A percentile compares a stretch with the other conserved stretches of the same genome.
Evolutionary conservation across 53 echinoderm and acorn worm species (phyloP).

Genomic region (Pentamera pediparva): DNA sequence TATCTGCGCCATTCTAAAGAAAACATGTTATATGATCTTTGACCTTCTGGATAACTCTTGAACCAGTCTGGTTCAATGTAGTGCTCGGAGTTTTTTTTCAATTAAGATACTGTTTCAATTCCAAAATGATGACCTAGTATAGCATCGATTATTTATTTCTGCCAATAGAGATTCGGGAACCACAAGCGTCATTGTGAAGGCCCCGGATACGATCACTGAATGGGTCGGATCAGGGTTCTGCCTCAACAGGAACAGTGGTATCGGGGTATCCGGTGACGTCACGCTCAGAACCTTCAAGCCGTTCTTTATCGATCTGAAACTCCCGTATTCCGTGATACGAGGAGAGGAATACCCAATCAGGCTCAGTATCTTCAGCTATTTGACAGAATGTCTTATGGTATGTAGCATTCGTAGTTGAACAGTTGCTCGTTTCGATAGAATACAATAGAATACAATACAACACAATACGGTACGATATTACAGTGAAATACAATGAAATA

Average conservation of each 20-base stretch:
- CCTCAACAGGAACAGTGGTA: constrained; percentile 40
- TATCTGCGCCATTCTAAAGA: too few relatives aligned
- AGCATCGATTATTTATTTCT: too few relatives aligned
- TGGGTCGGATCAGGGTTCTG: constrained; percentile 71
- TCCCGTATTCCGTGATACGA: constrained; percentile 84
- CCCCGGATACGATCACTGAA: constrained; percentile 67
- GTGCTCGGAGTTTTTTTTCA: too few relatives aligned
- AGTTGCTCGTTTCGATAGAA: not conserved
- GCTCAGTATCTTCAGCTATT: constrained; percentile 63
- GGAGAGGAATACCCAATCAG: constrained; percentile 56
- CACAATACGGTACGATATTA: too few relatives aligned
- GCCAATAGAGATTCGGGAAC: not conserved
- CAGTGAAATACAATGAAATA: too few relatives aligned
- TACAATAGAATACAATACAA: too few relatives aligned
- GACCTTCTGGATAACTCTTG: too few relatives aligned
- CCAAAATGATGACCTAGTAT: too few relatives aligned
- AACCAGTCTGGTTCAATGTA: too few relatives aligned
- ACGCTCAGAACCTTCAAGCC: constrained; percentile 56
- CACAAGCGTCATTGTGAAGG: constrained; percentile 16
- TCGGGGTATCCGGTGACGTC: constrained; percentile 66
- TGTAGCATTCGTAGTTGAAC: constrained; percentile 7
- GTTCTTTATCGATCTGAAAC: constrained; percentile 58
- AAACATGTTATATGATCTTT: too few relatives aligned
- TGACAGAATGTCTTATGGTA: constrained; percentile 61
- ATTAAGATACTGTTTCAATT: too few relatives aligned